phyloP scores from a whole-genome alignment of 2,888 invertebrate species.

The Seladonia tumulorum region DNA sequence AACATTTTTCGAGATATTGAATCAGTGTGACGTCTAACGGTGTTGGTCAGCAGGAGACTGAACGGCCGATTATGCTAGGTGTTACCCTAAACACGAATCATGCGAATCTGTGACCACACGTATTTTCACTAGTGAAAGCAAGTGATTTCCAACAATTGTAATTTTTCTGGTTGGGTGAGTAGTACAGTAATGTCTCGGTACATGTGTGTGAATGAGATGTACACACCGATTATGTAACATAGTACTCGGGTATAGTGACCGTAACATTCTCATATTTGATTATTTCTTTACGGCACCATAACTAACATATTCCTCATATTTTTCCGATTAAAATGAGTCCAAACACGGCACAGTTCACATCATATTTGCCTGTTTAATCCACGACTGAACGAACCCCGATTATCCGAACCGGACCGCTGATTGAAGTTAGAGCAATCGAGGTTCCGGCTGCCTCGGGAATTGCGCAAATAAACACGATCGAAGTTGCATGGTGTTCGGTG shows the following conservation, averaged over 20 bases:
- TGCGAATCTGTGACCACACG: background rate
- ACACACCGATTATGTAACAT: background rate
- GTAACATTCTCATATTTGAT: background rate
- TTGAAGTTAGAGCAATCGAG: background rate
- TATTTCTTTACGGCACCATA: background rate
- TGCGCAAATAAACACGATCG: too few species aligned
- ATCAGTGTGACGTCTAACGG: background rate
- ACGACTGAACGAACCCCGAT: background rate
- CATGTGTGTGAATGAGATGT: background rate
- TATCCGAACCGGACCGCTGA: background rate
- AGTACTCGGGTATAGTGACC: background rate
- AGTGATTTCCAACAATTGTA: constrained; percentile 45
- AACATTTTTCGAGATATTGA: background rate
- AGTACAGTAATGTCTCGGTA: background rate
- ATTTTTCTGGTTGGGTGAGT: background rate
- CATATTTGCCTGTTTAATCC: background rate
- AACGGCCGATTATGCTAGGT: background rate
- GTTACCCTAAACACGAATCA: background rate
- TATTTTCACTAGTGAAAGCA: constrained; percentile 15
- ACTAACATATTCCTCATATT: background rate
- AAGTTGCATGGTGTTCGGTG: background rate
- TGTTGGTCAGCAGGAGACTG: background rate
- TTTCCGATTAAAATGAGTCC: background rate
- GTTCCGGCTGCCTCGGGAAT: background rate
- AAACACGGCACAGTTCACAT: background rate